These are phyloP conservation scores for Agelaius tricolor DNA, from an alignment of 2,113 vertebrate genomes.

Conservation along the genomic window DNA sequence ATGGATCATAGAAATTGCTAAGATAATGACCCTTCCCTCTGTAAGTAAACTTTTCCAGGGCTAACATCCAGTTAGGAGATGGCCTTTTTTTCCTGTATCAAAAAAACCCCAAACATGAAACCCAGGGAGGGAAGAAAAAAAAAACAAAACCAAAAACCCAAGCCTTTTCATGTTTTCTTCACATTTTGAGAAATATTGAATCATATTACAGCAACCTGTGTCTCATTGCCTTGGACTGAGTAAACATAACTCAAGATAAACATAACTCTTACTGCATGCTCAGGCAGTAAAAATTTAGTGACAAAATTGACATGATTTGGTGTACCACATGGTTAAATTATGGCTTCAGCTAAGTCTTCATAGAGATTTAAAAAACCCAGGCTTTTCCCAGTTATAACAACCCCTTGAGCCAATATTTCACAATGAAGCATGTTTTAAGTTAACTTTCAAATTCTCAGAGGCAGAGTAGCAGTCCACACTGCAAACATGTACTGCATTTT, in stretches of 20 bases:
- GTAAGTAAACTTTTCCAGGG: background rate
- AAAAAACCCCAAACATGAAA: background rate
- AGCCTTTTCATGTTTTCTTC: background rate
- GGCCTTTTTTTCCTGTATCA: background rate
- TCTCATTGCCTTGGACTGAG: background rate
- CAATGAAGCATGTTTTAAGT: background rate
- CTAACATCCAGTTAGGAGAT: background rate
- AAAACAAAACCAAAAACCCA: background rate
- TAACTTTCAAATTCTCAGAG: background rate
- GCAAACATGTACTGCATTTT: background rate
- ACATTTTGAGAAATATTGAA: background rate
- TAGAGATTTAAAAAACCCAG: background rate
- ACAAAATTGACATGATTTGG: background rate
- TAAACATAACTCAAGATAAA: background rate
- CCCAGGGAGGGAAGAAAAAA: accelerated
- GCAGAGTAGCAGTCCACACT: background rate
- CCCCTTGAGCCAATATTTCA: background rate
- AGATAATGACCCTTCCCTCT: background rate
- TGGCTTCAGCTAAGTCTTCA: background rate
- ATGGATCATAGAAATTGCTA: background rate
- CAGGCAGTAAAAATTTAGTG: background rate
- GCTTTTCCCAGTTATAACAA: background rate
- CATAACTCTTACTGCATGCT: background rate
- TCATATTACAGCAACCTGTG: background rate
- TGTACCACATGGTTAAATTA: background rate